phyloP scores from a whole-genome alignment of 2,113 vertebrate species.

The Muntiacus reevesi region DNA sequence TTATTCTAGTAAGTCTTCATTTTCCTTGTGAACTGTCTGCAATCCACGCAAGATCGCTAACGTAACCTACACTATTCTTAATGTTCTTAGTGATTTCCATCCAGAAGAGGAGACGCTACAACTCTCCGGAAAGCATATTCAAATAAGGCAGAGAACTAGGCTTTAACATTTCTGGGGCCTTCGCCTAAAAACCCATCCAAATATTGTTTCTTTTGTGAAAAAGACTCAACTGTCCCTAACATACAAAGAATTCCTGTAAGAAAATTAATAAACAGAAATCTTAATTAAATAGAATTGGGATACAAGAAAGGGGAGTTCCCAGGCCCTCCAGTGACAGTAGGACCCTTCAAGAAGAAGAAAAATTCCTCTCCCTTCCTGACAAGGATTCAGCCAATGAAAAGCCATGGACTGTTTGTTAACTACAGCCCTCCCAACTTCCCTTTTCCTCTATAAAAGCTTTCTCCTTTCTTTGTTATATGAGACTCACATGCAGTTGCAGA shows the following conservation, averaged over 20 bases:
- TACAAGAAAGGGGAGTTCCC: not conserved
- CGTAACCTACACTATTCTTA: not conserved
- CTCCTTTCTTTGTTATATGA: not conserved
- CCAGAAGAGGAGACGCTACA: not conserved
- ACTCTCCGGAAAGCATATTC: not conserved
- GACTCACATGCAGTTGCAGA: not conserved
- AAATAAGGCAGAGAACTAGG: not conserved
- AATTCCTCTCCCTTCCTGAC: not conserved
- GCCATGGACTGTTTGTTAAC: not conserved
- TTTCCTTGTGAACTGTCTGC: not conserved
- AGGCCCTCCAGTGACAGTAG: not conserved
- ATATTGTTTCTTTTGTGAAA: not conserved
- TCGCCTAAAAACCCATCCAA: not conserved
- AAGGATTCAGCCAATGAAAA: not conserved
- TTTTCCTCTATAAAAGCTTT: not conserved
- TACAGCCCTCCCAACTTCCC: not conserved
- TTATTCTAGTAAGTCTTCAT: not conserved
- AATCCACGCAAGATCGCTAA: not conserved
- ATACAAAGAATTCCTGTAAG: not conserved
- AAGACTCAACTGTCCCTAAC: not conserved
- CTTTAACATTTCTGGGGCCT: not conserved
- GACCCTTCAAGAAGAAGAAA: not conserved
- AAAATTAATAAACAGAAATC: not conserved
- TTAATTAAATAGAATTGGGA: not conserved
- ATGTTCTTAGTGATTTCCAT: not conserved